Percentiles rank a stretch among this genome's conserved stretches.
These are phyloP conservation scores for Himalopsyche japonica DNA, from an alignment of 2,888 invertebrate genomes.

Conservation along the genomic window DNA sequence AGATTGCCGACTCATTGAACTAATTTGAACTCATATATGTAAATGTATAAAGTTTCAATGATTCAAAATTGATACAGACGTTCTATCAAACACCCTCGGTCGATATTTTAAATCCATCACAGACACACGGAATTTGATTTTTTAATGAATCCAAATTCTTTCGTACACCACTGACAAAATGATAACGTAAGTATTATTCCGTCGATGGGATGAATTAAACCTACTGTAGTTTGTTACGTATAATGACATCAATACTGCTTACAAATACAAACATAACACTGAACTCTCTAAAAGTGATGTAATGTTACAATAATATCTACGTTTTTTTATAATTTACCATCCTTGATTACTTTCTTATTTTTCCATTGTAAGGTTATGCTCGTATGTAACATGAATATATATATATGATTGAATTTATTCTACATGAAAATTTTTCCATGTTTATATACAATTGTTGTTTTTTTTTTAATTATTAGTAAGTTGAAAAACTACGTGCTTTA, in stretches of 20 bases:
- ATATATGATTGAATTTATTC: background rate
- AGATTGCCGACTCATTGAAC: too few species aligned
- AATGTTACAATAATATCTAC: background rate
- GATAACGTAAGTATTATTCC: background rate
- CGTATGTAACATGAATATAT: background rate
- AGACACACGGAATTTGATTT: too few species aligned
- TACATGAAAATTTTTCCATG: background rate
- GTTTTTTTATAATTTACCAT: background rate
- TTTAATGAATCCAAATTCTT: too few species aligned
- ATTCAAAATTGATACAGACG: too few species aligned
- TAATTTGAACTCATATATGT: too few species aligned
- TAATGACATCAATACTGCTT: background rate
- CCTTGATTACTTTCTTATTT: conserved; percentile 20
- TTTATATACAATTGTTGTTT: too few species aligned
- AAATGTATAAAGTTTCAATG: too few species aligned
- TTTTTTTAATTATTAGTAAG: too few species aligned
- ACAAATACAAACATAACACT: conserved; percentile 1
- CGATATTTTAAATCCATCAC: too few species aligned
- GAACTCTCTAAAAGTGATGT: background rate
- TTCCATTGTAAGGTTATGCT: conserved; percentile 4
- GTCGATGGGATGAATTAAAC: conserved; percentile 15
- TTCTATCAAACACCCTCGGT: too few species aligned
- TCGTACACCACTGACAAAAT: background rate
- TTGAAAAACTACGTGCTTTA: too few species aligned
- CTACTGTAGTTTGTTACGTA: background rate